Evolutionary conservation across 2,113 vertebrate genomes (phyloP).

Genomic region (Tachuris rubrigastra): DNA sequence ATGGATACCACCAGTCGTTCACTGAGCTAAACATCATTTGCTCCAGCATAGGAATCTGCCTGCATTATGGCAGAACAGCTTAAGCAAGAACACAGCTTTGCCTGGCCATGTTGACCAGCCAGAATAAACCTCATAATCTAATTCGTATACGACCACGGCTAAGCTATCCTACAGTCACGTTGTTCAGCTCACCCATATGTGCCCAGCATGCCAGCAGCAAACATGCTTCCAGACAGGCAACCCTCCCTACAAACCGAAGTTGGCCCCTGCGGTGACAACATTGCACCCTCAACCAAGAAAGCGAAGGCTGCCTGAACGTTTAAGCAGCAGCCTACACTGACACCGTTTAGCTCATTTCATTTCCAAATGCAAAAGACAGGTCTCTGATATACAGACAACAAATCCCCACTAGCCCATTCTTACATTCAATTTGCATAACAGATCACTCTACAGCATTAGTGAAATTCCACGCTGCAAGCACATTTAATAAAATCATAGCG

Average conservation of each 20-base stretch:
- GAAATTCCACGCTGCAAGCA: constrained; percentile 19
- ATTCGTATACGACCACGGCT: not conserved
- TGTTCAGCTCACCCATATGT: not conserved
- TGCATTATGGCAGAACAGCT: not conserved
- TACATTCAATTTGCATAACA: constrained; percentile 42
- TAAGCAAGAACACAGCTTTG: not conserved
- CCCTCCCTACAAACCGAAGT: not conserved
- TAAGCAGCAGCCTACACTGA: not conserved
- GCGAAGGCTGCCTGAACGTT: not conserved
- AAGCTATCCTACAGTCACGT: not conserved
- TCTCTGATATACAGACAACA: not conserved
- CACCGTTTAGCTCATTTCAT: not conserved
- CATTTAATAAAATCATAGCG: constrained; percentile 25
- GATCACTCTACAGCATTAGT: constrained; percentile 14
- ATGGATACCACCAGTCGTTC: rapidly evolving
- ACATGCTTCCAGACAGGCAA: not conserved
- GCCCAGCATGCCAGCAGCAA: not conserved
- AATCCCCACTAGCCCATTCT: constrained; percentile 7
- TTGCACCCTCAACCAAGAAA: not conserved
- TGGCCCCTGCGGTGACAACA: rapidly evolving
- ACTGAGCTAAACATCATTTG: not conserved
- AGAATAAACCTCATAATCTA: not conserved
- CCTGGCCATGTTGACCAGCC: not conserved
- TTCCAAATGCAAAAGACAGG: not conserved
- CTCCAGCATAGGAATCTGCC: not conserved